Evolutionary conservation across 2,113 vertebrate species (phyloP).

Genomic region (Egretta garzetta): DNA sequence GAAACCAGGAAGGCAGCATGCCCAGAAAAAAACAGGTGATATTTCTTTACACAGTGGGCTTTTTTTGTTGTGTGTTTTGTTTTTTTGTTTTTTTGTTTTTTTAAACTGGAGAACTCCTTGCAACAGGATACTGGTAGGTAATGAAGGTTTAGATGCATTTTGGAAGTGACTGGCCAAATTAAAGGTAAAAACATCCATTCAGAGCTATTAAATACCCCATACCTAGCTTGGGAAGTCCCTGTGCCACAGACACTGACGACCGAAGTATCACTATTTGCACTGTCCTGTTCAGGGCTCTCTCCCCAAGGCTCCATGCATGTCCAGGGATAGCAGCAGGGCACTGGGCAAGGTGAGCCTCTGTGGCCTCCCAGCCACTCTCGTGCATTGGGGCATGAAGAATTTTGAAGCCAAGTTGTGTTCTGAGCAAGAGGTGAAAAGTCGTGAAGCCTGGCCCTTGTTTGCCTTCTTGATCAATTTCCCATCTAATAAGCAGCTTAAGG

Average conservation of each 20-base stretch:
- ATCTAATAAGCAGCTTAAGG: background rate
- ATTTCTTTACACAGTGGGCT: background rate
- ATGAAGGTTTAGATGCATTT: background rate
- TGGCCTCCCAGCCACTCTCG: background rate
- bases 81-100: no score
- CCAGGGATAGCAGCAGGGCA: background rate
- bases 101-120: background rate
- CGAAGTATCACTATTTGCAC: background rate
- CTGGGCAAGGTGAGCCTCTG: background rate
- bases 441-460: background rate
- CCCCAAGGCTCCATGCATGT: fast-evolving
- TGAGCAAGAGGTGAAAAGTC: background rate
- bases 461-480: background rate
- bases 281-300: background rate
- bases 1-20: background rate
- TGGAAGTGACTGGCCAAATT: background rate
- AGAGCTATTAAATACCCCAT: background rate
- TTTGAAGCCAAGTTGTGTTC: background rate
- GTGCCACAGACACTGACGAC: background rate
- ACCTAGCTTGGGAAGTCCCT: background rate
- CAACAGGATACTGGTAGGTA: background rate
- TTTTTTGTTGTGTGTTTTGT: background rate
- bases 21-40: background rate
- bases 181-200: background rate
- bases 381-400: background rate